phyloP scores from a whole-genome alignment of 2,797 vertebrate species.

The Heterohyrax brucei region DNA sequence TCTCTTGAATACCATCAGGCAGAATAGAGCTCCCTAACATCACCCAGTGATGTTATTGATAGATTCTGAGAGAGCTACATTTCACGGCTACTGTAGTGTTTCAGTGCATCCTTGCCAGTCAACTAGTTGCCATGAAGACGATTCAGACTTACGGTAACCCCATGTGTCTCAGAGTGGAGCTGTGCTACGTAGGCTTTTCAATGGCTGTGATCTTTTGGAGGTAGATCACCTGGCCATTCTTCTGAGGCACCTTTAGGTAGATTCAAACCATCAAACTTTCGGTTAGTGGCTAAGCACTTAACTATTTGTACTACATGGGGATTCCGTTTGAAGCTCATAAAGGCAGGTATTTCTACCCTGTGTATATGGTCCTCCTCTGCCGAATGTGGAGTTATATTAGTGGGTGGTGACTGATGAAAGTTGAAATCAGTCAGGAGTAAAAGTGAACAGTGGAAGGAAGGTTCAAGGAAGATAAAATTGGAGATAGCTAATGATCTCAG shows the following conservation, averaged over 20 bases:
- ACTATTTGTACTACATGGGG: no score
- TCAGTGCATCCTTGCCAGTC: background rate
- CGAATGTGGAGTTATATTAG: background rate
- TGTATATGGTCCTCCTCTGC: background rate
- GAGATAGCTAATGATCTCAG: background rate
- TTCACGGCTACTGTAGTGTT: background rate
- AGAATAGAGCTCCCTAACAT: background rate
- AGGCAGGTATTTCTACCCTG: background rate
- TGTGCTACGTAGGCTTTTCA: background rate
- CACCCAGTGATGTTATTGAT: background rate
- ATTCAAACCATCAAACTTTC: no score
- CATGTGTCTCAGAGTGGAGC: background rate
- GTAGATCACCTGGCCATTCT: no score
- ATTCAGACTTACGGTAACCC: background rate
- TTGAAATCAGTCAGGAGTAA: background rate
- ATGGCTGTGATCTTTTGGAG: background rate
- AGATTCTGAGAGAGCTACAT: background rate
- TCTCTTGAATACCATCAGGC: background rate
- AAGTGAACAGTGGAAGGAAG: background rate
- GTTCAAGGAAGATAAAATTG: background rate
- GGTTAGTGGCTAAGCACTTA: no score
- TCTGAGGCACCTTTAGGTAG: no score
- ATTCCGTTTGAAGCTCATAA: background rate
- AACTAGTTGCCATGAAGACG: background rate
- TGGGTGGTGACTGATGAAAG: background rate